These are phyloP conservation scores for Lamellibrachia luymesi DNA, from an alignment of 1,140 invertebrate species.

Conservation along the genomic window DNA sequence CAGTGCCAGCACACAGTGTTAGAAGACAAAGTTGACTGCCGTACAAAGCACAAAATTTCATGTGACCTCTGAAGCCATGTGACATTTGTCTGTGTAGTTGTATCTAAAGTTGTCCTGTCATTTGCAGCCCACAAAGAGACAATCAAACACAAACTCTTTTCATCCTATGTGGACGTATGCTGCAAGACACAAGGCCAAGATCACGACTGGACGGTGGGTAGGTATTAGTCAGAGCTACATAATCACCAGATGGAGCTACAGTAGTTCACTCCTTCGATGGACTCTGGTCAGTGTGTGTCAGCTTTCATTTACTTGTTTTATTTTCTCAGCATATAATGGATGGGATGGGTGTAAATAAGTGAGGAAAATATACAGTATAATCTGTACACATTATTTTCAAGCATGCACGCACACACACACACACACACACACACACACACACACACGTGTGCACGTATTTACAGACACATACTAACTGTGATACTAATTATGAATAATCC, in stretches of 20 bases:
- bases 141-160: constrained; percentile 31
- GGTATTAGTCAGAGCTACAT: constrained; percentile 14
- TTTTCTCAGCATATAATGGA: no score
- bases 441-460: not conserved
- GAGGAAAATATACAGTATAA: no score
- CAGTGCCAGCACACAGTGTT: no score
- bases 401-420: not conserved
- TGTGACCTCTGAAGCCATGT: no score
- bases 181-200: constrained; percentile 30
- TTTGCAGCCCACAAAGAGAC: constrained; percentile 31
- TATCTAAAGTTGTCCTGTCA: no score
- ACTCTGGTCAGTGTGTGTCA: no score
- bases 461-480: not conserved
- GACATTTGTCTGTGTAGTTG: no score
- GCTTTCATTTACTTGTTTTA: no score
- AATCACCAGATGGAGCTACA: not conserved
- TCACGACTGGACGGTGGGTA: constrained; percentile 37
- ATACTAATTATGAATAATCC: not conserved
- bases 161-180: constrained; percentile 33
- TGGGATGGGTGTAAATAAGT: no score
- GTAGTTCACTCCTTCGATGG: not conserved
- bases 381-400: not conserved
- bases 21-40: no score
- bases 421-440: not conserved
- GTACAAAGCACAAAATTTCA: no score